A percentile compares a stretch with the other conserved stretches of the same genome.
phyloP scores from a whole-genome alignment of 2,113 vertebrate species.

The Dipodomys ordii region DNA sequence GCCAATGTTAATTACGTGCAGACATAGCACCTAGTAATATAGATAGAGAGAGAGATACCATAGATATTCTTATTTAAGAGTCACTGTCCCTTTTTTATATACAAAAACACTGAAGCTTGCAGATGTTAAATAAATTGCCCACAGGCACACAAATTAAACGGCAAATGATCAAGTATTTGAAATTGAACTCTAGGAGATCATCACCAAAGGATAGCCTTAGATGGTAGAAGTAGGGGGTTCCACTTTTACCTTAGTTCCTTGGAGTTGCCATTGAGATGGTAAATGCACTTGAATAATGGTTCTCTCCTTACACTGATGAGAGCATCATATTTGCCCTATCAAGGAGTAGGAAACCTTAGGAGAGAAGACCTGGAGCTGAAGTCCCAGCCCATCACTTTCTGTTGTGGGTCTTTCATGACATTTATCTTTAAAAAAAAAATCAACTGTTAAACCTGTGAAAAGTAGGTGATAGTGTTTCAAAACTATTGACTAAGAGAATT shows the following conservation, averaged over 20 bases:
- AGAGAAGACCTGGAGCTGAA: background rate
- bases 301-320: background rate
- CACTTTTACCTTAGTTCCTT: background rate
- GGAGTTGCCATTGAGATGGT: background rate
- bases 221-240: background rate
- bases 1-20: background rate
- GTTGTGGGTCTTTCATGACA: background rate
- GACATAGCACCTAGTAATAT: background rate
- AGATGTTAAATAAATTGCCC: background rate
- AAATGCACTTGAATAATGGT: background rate
- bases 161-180: background rate
- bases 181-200: background rate
- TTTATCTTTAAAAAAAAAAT: background rate
- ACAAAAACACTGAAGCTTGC: background rate
- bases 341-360: background rate
- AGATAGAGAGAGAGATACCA: too few relatives aligned
- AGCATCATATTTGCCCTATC: background rate
- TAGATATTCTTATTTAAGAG: constrained; percentile 19
- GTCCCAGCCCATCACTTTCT: background rate
- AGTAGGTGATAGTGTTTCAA: background rate
- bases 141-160: background rate
- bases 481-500: background rate
- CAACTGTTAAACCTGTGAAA: constrained; percentile 5
- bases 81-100: background rate
- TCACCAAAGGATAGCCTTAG: background rate